These are phyloP conservation scores for Mesocricetus auratus DNA, from an alignment of 2,113 vertebrate species.

Conservation along the genomic window DNA sequence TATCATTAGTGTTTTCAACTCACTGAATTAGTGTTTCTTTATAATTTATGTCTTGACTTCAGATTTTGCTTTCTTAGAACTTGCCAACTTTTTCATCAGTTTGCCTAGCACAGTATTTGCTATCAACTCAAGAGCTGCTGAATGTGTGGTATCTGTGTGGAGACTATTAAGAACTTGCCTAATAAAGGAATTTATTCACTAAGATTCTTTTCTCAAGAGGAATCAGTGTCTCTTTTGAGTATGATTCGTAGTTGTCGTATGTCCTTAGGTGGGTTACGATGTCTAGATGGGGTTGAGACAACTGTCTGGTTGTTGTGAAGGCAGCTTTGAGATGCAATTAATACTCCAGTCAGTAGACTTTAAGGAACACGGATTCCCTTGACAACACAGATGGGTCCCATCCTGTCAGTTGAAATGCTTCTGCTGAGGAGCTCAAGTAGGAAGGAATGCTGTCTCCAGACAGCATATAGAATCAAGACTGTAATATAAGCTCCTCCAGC, in stretches of 20 bases:
- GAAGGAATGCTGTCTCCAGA: background rate
- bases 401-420: background rate
- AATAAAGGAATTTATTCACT: background rate
- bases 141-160: background rate
- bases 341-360: background rate
- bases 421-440: background rate
- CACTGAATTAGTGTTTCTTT: background rate
- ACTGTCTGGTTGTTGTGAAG: background rate
- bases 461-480: background rate
- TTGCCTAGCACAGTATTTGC: background rate
- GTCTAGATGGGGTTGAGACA: background rate
- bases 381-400: background rate
- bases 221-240: background rate
- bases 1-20: background rate
- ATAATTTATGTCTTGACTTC: background rate
- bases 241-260: background rate
- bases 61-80: background rate
- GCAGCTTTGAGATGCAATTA: slow-evolving; percentile 6
- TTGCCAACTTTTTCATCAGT: background rate
- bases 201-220: background rate
- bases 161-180: background rate
- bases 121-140: background rate
- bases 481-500: background rate
- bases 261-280: background rate
- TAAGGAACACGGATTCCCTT: background rate